phyloP scores from a whole-genome alignment of 2,113 vertebrate genomes.

The Pseudois nayaur region DNA sequence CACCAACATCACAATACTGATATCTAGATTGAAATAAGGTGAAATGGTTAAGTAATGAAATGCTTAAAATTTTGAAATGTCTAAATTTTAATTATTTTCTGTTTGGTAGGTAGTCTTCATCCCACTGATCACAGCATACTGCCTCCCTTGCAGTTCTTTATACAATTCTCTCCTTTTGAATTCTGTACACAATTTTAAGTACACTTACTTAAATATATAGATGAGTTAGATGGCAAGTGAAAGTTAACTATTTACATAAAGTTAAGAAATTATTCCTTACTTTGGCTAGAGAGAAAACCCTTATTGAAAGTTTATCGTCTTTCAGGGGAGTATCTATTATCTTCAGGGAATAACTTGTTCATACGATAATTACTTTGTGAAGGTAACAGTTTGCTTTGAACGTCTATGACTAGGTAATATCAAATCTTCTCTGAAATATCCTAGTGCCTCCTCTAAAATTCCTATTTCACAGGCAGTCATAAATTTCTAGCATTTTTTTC shows the following conservation, averaged over 20 bases:
- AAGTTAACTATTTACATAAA: background rate
- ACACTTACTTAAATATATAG: constrained; percentile 20
- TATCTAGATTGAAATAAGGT: background rate
- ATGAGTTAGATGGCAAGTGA: background rate
- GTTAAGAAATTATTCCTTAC: constrained; percentile 22
- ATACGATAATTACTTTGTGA: constrained; percentile 18
- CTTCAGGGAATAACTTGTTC: constrained; percentile 10
- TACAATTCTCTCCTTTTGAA: constrained; percentile 20
- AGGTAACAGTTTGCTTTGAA: background rate
- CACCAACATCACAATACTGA: background rate
- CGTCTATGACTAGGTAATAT: background rate
- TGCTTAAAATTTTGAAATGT: background rate
- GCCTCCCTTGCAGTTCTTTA: constrained; percentile 11
- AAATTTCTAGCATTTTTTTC: background rate
- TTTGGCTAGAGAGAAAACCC: constrained; percentile 25
- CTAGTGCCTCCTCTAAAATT: background rate
- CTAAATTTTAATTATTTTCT: constrained; percentile 24
- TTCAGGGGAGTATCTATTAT: background rate
- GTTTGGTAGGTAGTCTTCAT: constrained; percentile 12
- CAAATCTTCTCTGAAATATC: constrained; percentile 19
- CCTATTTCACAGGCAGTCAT: background rate
- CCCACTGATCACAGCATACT: background rate
- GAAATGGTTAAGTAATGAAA: background rate
- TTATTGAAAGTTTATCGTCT: background rate
- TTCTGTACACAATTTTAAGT: constrained; percentile 23